These are phyloP conservation scores for Gobio gobio DNA, from an alignment of 2,113 vertebrate genomes.

Conservation along the genomic window DNA sequence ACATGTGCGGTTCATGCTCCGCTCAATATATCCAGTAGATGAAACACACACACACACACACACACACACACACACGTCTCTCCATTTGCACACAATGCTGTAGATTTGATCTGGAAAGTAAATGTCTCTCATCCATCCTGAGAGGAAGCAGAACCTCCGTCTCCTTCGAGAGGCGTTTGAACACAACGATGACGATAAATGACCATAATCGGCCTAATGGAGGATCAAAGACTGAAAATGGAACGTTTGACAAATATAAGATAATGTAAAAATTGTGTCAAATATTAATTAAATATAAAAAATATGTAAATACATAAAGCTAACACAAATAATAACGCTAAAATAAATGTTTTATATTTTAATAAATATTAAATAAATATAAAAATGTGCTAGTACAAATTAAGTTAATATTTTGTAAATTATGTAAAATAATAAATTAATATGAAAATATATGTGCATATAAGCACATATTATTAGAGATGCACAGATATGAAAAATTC, in stretches of 20 bases:
- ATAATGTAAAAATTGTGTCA: neutral
- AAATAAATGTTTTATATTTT: too few relatives aligned
- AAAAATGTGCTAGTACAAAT: too few relatives aligned
- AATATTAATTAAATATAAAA: too few relatives aligned
- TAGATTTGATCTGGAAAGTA: neutral
- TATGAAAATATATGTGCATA: neutral
- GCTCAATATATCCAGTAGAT: constrained; percentile 3
- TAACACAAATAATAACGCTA: too few relatives aligned
- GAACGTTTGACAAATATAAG: neutral
- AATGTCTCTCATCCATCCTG: neutral
- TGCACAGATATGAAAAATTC: too few relatives aligned
- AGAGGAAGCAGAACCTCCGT: neutral
- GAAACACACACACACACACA: neutral
- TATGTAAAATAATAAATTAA: too few relatives aligned
- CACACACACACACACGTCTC: neutral
- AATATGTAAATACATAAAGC: too few relatives aligned
- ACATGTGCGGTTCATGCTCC: neutral
- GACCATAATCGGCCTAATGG: neutral
- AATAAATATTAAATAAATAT: too few relatives aligned
- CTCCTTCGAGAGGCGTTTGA: neutral
- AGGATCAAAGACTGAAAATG: neutral
- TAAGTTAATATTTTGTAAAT: too few relatives aligned
- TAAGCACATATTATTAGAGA: neutral
- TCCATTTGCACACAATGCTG: constrained; percentile 20
- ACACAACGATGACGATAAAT: neutral